Evolutionary conservation across 2,888 invertebrate species (phyloP).

Genomic region (Amiota minor): DNA sequence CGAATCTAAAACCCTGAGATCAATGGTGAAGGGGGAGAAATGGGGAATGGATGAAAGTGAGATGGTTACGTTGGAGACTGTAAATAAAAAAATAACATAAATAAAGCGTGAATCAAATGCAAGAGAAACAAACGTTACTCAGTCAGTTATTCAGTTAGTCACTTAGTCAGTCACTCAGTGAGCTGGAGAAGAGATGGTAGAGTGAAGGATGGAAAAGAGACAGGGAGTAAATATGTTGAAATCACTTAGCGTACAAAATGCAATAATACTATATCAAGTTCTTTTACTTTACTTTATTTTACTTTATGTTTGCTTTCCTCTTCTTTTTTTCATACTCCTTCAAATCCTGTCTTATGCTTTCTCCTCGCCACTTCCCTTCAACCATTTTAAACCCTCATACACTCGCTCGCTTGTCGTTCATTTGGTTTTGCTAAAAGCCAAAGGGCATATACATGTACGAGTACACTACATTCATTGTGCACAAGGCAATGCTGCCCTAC

Average conservation of each 20-base stretch:
- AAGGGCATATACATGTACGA: slow-evolving; percentile 42
- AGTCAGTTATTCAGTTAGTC: no score
- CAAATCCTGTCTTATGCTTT: background rate
- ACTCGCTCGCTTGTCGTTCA: background rate
- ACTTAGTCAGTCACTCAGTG: no score
- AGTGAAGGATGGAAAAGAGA: no score
- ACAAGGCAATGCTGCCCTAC: background rate
- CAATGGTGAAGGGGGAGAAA: no score
- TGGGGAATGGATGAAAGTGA: no score
- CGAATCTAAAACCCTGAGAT: no score
- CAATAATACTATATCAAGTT: slow-evolving; percentile 45
- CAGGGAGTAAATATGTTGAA: slow-evolving; percentile 50
- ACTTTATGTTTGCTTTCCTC: no score
- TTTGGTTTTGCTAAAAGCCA: slow-evolving; percentile 35
- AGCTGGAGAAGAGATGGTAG: no score
- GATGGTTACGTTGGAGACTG: no score
- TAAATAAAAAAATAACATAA: no score
- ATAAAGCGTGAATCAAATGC: background rate
- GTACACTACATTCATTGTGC: background rate
- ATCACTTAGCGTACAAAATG: slow-evolving; percentile 58
- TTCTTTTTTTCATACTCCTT: no score
- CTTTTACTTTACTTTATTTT: background rate
- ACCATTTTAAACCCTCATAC: background rate
- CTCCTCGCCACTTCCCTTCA: slow-evolving; percentile 18
- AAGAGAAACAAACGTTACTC: background rate